Evolutionary conservation across 92 coral and sea anemone species (phyloP).

Genomic region (Epizoanthus ramosus): DNA sequence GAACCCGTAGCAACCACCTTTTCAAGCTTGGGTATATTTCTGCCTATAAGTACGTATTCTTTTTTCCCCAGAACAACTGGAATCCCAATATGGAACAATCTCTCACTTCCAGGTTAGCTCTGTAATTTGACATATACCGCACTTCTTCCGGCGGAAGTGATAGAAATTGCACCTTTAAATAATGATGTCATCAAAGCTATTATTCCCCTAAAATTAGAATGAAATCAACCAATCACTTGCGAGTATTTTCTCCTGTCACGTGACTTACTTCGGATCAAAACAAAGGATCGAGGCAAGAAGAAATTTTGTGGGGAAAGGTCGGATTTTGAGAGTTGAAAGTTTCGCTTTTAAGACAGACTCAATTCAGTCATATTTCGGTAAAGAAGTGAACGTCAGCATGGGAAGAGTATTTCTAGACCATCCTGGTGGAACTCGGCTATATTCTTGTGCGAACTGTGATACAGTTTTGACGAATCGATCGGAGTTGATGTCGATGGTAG

Average conservation of each 20-base stretch:
- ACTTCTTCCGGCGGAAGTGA: too few species aligned
- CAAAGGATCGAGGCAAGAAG: conserved; percentile 55
- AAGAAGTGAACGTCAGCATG: conserved; percentile 52
- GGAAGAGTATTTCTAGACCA: conserved; percentile 96
- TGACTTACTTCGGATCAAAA: conserved; percentile 72
- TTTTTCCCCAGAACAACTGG: too few species aligned
- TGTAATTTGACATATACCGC: too few species aligned
- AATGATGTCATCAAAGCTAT: conserved; percentile 3
- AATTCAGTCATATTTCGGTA: neutral
- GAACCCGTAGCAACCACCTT: too few species aligned
- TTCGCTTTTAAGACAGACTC: conserved; percentile 9
- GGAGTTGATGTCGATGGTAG: conserved; percentile 93
- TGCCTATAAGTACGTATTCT: too few species aligned
- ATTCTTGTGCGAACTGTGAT: conserved; percentile 99
- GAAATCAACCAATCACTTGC: conserved; percentile 26
- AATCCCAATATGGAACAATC: too few species aligned
- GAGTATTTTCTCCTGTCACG: conserved; percentile 56
- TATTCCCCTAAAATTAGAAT: neutral
- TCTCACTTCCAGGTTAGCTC: too few species aligned
- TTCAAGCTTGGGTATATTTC: too few species aligned
- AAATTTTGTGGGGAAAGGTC: conserved; percentile 22
- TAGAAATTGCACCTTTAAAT: neutral
- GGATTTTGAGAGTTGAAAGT: neutral
- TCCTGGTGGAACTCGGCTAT: conserved; percentile 95
- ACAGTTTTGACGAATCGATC: conserved; percentile 99